Evolutionary conservation across 2,113 vertebrate genomes (phyloP).

Genomic region (Melierax canorus): DNA sequence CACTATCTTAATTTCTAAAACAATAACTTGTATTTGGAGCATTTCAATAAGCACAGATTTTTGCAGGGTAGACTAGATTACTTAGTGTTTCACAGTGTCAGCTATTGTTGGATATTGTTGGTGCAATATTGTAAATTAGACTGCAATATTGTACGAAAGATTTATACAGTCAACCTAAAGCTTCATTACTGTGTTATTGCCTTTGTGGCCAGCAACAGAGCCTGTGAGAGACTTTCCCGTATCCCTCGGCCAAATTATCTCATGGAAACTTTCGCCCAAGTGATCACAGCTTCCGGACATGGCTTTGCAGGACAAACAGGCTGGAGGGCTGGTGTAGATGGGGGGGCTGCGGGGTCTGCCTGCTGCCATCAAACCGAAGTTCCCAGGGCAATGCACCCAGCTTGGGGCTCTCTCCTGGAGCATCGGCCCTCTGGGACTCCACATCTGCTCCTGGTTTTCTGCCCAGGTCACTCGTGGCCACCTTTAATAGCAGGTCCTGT

Average conservation of each 20-base stretch:
- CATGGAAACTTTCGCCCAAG: neutral
- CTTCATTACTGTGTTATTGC: neutral
- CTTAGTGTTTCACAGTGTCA: neutral
- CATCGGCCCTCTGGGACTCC: neutral
- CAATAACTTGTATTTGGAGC: neutral
- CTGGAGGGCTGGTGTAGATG: neutral
- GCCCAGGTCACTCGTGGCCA: neutral
- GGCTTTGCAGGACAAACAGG: neutral
- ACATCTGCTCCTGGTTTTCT: neutral
- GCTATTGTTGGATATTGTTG: neutral
- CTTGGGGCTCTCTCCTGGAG: neutral
- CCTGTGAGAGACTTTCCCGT: fast-evolving
- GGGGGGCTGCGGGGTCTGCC: neutral
- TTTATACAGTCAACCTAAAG: neutral
- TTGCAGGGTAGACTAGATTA: neutral
- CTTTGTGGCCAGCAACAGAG: neutral
- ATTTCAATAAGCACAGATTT: neutral
- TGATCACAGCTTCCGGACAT: fast-evolving
- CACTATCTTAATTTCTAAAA: neutral
- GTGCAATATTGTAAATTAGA: neutral
- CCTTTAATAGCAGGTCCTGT: neutral
- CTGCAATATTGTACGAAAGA: neutral
- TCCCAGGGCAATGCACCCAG: fast-evolving
- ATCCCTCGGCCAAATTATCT: neutral
- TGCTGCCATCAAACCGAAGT: fast-evolving